Conservation (phyloP, 2,888 invertebrate genomes). For the Chromoteleia sp. region DNA sequence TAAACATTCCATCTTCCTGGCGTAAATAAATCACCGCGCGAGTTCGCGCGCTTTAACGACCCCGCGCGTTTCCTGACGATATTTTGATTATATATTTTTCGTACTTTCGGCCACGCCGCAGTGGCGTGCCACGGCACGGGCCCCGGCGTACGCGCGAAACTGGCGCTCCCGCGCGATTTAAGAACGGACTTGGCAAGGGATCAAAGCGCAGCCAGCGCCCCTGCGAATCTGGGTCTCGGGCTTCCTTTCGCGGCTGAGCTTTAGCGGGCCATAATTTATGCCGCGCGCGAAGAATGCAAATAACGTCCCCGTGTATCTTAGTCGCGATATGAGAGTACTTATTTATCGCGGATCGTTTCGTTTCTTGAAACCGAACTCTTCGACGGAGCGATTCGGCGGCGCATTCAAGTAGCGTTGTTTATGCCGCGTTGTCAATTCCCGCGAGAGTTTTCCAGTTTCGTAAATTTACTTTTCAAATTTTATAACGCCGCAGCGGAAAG, state of each 20-base stretch:
- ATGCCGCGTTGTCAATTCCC: conserved; percentile 9
- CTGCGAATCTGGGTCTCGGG: conserved; percentile 63
- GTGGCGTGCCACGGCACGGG: neutral
- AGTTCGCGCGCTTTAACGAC: neutral
- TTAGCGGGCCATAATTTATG: conserved; percentile 58
- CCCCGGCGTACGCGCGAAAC: conserved; percentile 5
- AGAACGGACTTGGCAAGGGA: conserved; percentile 65
- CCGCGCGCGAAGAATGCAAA: conserved; percentile 63
- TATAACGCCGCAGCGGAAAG: conserved; percentile 16
- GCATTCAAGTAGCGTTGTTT: conserved; percentile 35
- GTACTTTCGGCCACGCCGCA: conserved; percentile 3
- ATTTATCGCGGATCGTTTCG: conserved; percentile 38
- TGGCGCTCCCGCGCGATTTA: conserved; percentile 33
- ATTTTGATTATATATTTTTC: conserved; percentile 29
- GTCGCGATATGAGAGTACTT: conserved; percentile 42
- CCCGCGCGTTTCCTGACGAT: neutral
- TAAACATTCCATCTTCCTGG: conserved; percentile 19
- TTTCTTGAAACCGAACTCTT: conserved; percentile 9
- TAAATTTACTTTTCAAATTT: conserved; percentile 40
- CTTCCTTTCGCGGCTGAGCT: conserved; percentile 49
- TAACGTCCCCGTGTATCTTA: conserved; percentile 52
- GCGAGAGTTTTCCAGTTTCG: conserved; percentile 20
- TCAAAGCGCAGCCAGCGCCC: conserved; percentile 67
- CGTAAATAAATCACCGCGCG: conserved; percentile 17
- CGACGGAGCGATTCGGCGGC: conserved; percentile 4